Base-by-base conservation (phyloP, 2,113 vertebrate genomes). In the Microtus oregoni region DNA sequence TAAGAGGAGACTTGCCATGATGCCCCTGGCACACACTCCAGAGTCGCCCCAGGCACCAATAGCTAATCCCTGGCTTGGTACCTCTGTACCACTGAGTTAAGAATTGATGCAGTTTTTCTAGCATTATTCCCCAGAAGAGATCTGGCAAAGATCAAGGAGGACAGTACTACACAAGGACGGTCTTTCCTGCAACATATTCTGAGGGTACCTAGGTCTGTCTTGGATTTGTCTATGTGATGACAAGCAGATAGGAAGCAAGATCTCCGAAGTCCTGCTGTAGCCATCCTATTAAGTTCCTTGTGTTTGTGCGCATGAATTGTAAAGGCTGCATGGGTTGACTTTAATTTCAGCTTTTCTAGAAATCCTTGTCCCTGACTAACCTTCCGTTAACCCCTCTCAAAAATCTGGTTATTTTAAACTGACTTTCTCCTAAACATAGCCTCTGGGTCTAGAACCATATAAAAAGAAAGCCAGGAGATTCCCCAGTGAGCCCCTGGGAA, bases 401-500 rank as follows among this genome's bases (percentile, higher is more conserved):
- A 30, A 22, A n/a, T 75, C 61, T 61, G 12, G 11, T 30, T 28
- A 26, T 9, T 4, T 17, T 5, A 67, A 55, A 47, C 41, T 35
- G 32, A 52, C 28, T 63, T 58, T 44, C n/a, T 79, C 50, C 35
- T 72, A 52, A 12, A 19, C 77, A 65, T 61, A 85, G 88, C 77
- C 73, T 70, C 78, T 78, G 28, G 24, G 20, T n/a, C 61, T 26
- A 67, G 68, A 20, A 32, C 35, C 32, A 22, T 52, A 38, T 28
- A 28, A 38, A 75, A 63, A 35, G 20, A 75, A 75, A 79, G 1
- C 38, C 19, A 20, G 44, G 55, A n/a, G 10, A 17, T 41, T 68
- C 35, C 75, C 13, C 32, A 5, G 38, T 14, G n/a, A 38, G 55
- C 50, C 30, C 15, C 2, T 11, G 4, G 0, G 32, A 35, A 0